Conservation (phyloP, 2,797 vertebrate species). For the Rallus crepitans region DNA sequence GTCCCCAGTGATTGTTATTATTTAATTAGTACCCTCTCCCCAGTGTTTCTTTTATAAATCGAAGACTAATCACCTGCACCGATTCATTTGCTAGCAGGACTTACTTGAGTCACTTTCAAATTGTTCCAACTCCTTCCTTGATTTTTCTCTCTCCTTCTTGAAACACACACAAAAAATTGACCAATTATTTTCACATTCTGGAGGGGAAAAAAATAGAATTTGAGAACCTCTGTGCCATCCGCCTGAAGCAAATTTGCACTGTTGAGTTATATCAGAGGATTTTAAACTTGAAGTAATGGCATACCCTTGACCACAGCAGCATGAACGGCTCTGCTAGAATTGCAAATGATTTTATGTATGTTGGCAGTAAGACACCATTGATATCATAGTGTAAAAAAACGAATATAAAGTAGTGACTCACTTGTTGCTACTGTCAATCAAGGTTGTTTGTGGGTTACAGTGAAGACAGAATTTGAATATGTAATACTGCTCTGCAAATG, state of each 20-base stretch:
- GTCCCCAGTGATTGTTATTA: background rate
- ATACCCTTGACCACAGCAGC: constrained; percentile 40
- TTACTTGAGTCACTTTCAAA: background rate
- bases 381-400: background rate
- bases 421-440: background rate
- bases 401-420: background rate
- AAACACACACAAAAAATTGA: background rate
- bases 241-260: constrained; percentile 43
- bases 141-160: background rate
- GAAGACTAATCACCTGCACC: background rate
- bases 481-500: background rate
- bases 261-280: constrained; percentile 34
- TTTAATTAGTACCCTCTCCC: background rate
- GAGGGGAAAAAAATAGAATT: background rate
- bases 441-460: constrained; percentile 1
- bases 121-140: background rate
- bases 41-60: background rate
- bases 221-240: background rate
- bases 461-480: background rate
- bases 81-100: constrained; percentile 3
- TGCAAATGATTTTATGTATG: constrained; percentile 39
- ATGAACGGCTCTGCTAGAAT: constrained; percentile 27
- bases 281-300: constrained; percentile 36
- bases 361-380: background rate
- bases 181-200: constrained; percentile 41